Conservation (phyloP, 2,113 vertebrate species). For the Xyrauchen texanus region DNA sequence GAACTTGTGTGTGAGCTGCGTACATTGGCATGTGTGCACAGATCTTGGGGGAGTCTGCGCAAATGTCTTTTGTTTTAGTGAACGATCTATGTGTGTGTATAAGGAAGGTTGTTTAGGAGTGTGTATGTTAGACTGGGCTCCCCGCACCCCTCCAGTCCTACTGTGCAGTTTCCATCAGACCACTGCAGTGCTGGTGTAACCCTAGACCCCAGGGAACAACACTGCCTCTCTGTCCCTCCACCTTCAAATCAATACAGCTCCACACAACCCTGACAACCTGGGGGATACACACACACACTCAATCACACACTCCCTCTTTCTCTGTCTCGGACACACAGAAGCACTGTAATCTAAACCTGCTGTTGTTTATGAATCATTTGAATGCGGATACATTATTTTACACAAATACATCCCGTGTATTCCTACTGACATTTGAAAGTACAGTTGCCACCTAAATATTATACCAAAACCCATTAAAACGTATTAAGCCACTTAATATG, state of each 20-base stretch:
- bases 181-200: constrained; percentile 65
- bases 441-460: too few species aligned
- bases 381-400: background rate
- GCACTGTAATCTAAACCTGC: background rate
- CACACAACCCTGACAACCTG: constrained; percentile 63
- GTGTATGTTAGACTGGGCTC: constrained; percentile 12
- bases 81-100: constrained; percentile 14
- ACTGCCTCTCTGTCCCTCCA: constrained; percentile 55
- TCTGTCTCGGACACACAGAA: background rate
- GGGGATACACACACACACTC: constrained; percentile 46
- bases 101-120: background rate
- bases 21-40: constrained; percentile 28
- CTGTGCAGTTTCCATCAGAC: constrained; percentile 67
- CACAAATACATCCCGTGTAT: background rate
- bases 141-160: constrained; percentile 50
- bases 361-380: background rate
- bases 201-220: constrained; percentile 63
- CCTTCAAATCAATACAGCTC: constrained; percentile 71
- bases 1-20: constrained; percentile 35
- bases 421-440: too few species aligned
- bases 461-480: too few species aligned
- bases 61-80: constrained; percentile 26
- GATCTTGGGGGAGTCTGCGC: constrained; percentile 12
- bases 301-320: constrained; percentile 10
- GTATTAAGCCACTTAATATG: too few species aligned